Evolutionary conservation across 2,113 vertebrate species (phyloP).

Genomic region (Scopus umbretta): DNA sequence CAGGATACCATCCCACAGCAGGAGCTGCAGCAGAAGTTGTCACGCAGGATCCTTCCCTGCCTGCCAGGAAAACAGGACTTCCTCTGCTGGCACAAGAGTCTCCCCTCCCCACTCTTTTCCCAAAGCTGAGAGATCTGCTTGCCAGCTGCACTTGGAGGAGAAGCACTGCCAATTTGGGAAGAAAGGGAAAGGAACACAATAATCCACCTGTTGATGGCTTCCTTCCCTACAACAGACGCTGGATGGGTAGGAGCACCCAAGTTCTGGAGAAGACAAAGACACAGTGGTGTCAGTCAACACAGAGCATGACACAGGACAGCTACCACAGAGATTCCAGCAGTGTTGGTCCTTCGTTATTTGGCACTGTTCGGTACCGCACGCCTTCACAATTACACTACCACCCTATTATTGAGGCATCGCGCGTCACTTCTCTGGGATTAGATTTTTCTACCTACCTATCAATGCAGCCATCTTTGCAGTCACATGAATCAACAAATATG

Average conservation of each 20-base stretch:
- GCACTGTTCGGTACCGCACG: fast-evolving
- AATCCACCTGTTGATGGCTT: background rate
- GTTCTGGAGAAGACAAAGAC: background rate
- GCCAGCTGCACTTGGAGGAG: background rate
- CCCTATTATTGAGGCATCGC: background rate
- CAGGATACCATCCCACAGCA: background rate
- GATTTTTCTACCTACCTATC: constrained; percentile 63
- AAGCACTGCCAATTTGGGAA: background rate
- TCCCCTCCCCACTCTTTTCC: background rate
- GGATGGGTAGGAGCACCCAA: background rate
- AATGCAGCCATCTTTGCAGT: constrained; percentile 84
- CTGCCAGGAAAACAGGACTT: background rate
- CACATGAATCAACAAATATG: constrained; percentile 81
- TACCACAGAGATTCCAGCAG: background rate
- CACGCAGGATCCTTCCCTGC: background rate
- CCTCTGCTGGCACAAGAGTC: background rate
- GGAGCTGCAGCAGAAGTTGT: background rate
- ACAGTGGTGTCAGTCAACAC: background rate
- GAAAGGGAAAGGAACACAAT: background rate
- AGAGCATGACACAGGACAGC: background rate
- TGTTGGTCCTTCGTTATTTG: fast-evolving
- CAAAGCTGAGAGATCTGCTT: background rate
- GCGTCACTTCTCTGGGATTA: background rate
- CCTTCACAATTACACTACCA: background rate
- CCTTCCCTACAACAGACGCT: background rate